These are phyloP conservation scores for Frankliniella fusca DNA, from an alignment of 2,888 invertebrate genomes.

Conservation along the genomic window DNA sequence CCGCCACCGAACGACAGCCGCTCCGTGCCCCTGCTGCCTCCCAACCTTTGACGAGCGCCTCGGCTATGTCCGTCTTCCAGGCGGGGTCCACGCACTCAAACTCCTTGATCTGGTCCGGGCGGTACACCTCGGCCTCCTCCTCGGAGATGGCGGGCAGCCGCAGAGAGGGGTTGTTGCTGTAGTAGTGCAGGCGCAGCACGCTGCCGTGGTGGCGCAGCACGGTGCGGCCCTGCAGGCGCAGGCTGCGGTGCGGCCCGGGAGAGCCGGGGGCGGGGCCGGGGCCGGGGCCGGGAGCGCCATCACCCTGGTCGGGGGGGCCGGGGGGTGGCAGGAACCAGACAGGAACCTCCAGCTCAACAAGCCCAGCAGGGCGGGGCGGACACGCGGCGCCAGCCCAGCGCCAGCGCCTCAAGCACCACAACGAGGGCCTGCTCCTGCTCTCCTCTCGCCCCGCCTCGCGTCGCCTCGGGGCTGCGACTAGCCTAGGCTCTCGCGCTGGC, in stretches of 20 bases:
- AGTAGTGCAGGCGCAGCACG: conserved; percentile 70
- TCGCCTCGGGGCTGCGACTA: background rate
- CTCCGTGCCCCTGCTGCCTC: background rate
- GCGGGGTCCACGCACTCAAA: conserved; percentile 74
- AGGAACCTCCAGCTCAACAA: conserved; percentile 36
- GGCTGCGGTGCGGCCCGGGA: conserved; percentile 49
- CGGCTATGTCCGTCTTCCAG: conserved; percentile 71
- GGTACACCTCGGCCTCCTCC: conserved; percentile 59
- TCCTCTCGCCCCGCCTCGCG: background rate
- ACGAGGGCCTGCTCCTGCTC: background rate
- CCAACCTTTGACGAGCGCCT: conserved; percentile 63
- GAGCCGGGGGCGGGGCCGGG: conserved; percentile 35
- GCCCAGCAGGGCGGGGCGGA: conserved; percentile 36
- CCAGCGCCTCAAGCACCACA: conserved; percentile 44
- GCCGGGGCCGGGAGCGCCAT: background rate
- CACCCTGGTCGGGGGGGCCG: conserved; percentile 19
- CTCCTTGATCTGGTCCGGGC: conserved; percentile 80
- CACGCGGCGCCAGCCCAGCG: conserved; percentile 34
- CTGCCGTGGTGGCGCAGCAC: conserved; percentile 25
- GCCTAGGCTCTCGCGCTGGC: background rate
- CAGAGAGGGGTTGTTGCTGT: conserved; percentile 69
- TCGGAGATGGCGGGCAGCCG: conserved; percentile 57
- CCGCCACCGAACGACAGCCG: background rate
- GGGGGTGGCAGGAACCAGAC: conserved; percentile 40
- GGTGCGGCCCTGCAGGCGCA: background rate